Evolutionary conservation across 1,140 invertebrate species (phyloP), one percentile per base, ranked within the genome.

Genomic region (Dolichoris vasculosae): DNA sequence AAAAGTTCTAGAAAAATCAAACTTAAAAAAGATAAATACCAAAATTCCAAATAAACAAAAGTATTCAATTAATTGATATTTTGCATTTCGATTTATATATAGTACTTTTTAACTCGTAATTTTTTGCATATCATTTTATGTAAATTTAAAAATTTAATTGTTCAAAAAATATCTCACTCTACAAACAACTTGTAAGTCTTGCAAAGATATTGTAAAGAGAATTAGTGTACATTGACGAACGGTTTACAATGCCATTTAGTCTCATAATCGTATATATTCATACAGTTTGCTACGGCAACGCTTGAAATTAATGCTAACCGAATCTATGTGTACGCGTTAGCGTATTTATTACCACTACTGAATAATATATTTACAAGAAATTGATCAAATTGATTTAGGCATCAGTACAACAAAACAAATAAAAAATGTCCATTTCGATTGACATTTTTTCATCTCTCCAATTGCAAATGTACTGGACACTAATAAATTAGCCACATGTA

Each of bases 221-320:
- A 84, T 48, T 64, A 46, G 35, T 51, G 67, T 38, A 40, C 71
- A 67, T 51, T 46, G 51, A 77, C 81, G 83, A 87, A 89, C 89
- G 88, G 86, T 88, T 89, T 87, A 63, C 35, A 89, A 89, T 88
- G 84, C 88, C n/a, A 26, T 85, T 88, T 80, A 88, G 80, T 63
- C 69, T 80, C 30, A 87, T 87, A 89, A 89, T 88, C 35, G 38
- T 85, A 79, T 46, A 77, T 85, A 76, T 85, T 82, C 63, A 76
- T 81, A 76, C 84, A 81, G 84, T 85, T 38, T 48, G 15, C 32
- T 81, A 11, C 71, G 71, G 76, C 67, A 20, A 40, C 23, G 20
- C 83, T 35, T 55, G 2, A 73, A 43, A 81, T 75, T n/a, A 40
- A 48, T n/a, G 48, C 48, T 32, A 64, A 32, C 23, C 71, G 77